Evolutionary conservation across 2,113 vertebrate genomes (phyloP).

Genomic region (Castor canadensis): DNA sequence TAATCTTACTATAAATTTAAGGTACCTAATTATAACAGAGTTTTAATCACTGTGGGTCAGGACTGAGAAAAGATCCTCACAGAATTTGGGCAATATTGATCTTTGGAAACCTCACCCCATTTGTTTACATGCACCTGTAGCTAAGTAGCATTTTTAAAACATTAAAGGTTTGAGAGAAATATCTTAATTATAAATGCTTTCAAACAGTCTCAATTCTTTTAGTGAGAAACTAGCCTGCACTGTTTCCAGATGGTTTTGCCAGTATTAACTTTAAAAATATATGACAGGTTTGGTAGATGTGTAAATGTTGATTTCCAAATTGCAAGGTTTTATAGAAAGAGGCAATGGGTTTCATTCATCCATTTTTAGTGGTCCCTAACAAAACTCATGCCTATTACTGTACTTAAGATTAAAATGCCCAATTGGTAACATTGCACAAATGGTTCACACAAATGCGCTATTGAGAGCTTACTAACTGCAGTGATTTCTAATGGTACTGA

Average conservation of each 20-base stretch:
- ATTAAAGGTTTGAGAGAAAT: not conserved
- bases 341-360: not conserved
- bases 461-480: not conserved
- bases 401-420: not conserved
- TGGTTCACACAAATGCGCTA: not conserved
- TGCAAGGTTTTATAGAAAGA: not conserved
- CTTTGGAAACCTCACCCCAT: not conserved
- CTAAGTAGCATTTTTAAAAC: not conserved
- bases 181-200: not conserved
- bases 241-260: not conserved
- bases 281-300: not conserved
- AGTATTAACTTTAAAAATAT: not conserved
- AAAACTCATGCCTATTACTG: not conserved
- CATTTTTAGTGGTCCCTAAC: not conserved
- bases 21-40: not conserved
- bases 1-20: constrained; percentile 20
- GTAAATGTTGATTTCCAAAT: not conserved
- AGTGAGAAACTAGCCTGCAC: not conserved
- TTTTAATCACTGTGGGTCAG: not conserved
- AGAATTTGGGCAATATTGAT: not conserved
- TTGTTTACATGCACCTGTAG: not conserved
- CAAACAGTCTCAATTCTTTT: not conserved
- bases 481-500: not conserved
- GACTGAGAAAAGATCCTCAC: not conserved
- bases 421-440: not conserved